These are phyloP conservation scores for Rhagonycha lutea DNA, from an alignment of 2,888 invertebrate genomes.

Conservation along the genomic window DNA sequence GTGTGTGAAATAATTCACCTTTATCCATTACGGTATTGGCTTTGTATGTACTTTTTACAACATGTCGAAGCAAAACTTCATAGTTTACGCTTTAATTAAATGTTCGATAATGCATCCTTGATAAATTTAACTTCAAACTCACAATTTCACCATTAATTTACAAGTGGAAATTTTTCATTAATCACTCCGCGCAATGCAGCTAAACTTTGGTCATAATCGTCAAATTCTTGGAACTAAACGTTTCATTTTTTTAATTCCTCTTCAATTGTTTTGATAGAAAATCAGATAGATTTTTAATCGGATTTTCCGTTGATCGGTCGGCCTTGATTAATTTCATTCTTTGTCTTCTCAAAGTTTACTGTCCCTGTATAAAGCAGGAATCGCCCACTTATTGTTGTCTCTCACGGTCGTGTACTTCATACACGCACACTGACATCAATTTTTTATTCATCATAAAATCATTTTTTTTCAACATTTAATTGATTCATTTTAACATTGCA, in stretches of 20 bases:
- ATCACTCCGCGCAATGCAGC: not conserved
- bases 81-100: not conserved
- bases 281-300: not conserved
- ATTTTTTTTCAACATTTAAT: not conserved
- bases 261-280: not conserved
- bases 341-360: conserved; percentile 17
- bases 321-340: conserved; percentile 14
- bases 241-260: not conserved
- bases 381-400: conserved; percentile 20
- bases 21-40: conserved; percentile 1
- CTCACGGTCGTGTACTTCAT: conserved; percentile 10
- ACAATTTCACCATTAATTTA: not conserved
- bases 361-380: conserved; percentile 13
- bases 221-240: conserved; percentile 18
- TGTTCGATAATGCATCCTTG: not conserved
- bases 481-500: not conserved
- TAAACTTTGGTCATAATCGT: not conserved
- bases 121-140: not conserved
- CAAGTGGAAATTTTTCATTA: not conserved
- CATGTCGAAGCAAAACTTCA: conserved; percentile 15
- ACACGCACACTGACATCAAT: not conserved
- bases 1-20: not conserved
- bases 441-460: not conserved
- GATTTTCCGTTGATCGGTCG: not conserved
- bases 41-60: conserved; percentile 14